Evolutionary conservation across 1,140 invertebrate genomes (phyloP).

Genomic region (Nephila pilipes): DNA sequence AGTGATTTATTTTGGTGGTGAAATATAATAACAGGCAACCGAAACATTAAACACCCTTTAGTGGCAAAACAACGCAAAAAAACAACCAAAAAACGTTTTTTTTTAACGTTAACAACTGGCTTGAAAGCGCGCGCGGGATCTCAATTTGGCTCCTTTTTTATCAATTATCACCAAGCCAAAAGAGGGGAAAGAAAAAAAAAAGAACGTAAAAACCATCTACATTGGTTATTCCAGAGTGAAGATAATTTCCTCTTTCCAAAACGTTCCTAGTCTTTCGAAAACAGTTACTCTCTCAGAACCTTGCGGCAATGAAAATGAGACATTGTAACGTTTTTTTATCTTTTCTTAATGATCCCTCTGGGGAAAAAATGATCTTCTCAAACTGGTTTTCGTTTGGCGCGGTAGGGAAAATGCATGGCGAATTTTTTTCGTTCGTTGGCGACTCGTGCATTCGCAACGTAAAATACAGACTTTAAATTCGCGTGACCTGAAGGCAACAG

Average conservation of each 20-base stretch:
- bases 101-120: background rate
- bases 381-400: constrained; percentile 13
- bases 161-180: background rate
- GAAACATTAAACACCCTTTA: too few species aligned
- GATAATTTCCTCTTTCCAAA: background rate
- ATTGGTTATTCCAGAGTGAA: background rate
- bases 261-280: background rate
- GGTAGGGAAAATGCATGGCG: background rate
- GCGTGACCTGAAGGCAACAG: too few species aligned
- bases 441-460: too few species aligned
- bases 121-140: background rate
- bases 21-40: too few species aligned
- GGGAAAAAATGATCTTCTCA: background rate
- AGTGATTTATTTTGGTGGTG: too few species aligned
- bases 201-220: background rate
- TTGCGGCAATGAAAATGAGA: background rate
- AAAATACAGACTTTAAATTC: too few species aligned
- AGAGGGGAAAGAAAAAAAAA: background rate
- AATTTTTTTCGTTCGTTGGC: background rate
- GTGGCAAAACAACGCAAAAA: too few species aligned
- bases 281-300: background rate
- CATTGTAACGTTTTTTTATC: constrained; percentile 29
- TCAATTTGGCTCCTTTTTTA: background rate
- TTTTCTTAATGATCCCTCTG: background rate
- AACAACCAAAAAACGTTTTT: too few species aligned